These are phyloP conservation scores for Bombyx mandarina DNA, from an alignment of 1,140 invertebrate species.

Conservation along the genomic window DNA sequence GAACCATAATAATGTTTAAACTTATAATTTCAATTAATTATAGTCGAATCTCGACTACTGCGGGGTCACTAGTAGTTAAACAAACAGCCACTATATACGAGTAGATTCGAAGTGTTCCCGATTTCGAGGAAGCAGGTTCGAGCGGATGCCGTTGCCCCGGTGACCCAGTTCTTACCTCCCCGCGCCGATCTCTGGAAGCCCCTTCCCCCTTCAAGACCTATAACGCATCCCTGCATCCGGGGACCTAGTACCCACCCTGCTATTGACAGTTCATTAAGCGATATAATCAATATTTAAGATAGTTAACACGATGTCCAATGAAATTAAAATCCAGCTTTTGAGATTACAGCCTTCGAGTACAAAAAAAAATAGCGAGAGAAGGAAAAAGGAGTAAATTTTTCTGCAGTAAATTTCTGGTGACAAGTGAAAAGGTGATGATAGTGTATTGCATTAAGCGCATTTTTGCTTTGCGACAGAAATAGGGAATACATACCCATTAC, in stretches of 20 bases:
- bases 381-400: no score
- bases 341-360: background rate
- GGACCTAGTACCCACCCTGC: background rate
- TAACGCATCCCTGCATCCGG: constrained; percentile 5
- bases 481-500: no score
- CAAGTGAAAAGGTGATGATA: no score
- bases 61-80: no score
- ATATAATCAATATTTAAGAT: background rate
- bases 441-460: no score
- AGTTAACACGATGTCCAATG: background rate
- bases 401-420: no score
- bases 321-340: background rate
- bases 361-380: no score
- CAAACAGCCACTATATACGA: background rate
- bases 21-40: no score
- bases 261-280: background rate
- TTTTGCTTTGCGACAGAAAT: no score
- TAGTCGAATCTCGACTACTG: no score
- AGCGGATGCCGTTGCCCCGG: constrained; percentile 5
- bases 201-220: background rate
- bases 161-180: constrained; percentile 7
- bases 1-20: no score
- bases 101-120: constrained; percentile 3
- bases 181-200: background rate
- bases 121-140: constrained; percentile 4